A percentile compares a stretch with the other conserved stretches of the same genome.
phyloP scores from a whole-genome alignment of 2,113 vertebrate genomes.

The Xiphias gladius region DNA sequence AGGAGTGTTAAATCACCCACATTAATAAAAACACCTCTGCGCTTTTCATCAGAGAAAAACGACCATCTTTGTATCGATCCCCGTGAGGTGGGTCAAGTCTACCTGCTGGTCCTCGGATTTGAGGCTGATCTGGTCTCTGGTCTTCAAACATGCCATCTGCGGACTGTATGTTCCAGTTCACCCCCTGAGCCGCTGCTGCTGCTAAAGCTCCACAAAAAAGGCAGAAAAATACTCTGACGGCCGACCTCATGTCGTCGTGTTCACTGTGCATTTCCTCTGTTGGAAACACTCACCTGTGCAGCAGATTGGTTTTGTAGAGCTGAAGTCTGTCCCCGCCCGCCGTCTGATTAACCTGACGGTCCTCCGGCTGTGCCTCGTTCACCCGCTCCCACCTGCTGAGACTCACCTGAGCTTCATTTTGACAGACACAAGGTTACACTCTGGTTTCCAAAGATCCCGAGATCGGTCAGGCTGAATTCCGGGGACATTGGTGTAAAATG shows the following conservation, averaged over 20 bases:
- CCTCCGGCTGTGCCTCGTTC: conserved; percentile 56
- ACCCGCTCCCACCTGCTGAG: conserved; percentile 1
- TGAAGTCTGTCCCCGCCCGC: conserved; percentile 33
- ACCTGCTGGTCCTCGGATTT: conserved; percentile 43
- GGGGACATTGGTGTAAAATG: too few species aligned
- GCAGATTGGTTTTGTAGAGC: conserved; percentile 33
- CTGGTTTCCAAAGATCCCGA: not conserved
- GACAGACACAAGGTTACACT: not conserved
- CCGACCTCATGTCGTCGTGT: not conserved
- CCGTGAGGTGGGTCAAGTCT: not conserved
- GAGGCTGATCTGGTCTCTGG: not conserved
- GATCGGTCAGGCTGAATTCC: too few species aligned
- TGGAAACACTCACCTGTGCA: not conserved
- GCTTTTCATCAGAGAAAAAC: too few species aligned
- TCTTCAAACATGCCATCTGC: not conserved
- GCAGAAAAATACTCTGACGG: not conserved
- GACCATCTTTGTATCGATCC: not conserved
- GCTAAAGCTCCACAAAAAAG: conserved; percentile 7
- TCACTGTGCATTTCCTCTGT: not conserved
- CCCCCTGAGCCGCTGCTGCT: not conserved
- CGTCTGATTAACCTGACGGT: conserved; percentile 28
- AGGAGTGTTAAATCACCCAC: too few species aligned
- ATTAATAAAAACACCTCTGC: not conserved
- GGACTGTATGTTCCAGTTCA: not conserved
- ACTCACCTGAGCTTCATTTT: not conserved